These are phyloP conservation scores for Pammene aurita DNA, from an alignment of 2,888 invertebrate species.

Conservation along the genomic window DNA sequence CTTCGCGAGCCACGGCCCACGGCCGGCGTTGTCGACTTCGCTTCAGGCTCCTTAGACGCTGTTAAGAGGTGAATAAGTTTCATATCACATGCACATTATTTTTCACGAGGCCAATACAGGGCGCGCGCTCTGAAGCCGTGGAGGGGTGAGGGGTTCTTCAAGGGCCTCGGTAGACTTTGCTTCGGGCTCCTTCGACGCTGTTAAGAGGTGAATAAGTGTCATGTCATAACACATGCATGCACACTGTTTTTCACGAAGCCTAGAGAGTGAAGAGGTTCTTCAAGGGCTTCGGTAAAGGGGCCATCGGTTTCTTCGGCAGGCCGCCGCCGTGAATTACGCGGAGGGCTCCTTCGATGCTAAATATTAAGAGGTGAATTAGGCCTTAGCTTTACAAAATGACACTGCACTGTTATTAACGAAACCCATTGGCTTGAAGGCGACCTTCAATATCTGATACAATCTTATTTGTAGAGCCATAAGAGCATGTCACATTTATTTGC, in stretches of 20 bases:
- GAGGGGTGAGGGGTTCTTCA: slow-evolving; percentile 98
- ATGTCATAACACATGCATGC: slow-evolving; percentile 83
- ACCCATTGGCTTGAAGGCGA: no score
- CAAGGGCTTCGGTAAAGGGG: slow-evolving; percentile 97
- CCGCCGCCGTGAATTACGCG: no score
- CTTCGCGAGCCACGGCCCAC: slow-evolving; percentile 97
- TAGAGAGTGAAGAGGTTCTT: slow-evolving; percentile 96
- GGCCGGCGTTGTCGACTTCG: slow-evolving; percentile 99
- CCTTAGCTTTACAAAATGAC: no score
- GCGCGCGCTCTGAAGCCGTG: slow-evolving; percentile 97
- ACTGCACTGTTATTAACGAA: no score
- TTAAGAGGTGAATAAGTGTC: slow-evolving; percentile 87
- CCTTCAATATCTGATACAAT: no score
- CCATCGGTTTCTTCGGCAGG: slow-evolving; percentile 96
- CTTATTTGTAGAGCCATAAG: no score
- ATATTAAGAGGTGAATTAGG: no score
- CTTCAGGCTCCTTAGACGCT: slow-evolving; percentile 97
- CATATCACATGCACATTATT: slow-evolving; percentile 85
- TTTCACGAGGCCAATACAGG: slow-evolving; percentile 96
- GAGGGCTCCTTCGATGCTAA: no score
- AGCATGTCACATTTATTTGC: no score
- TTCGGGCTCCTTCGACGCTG: slow-evolving; percentile 97
- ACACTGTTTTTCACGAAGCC: slow-evolving; percentile 95
- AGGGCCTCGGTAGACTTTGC: slow-evolving; percentile 99
- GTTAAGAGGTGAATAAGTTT: slow-evolving; percentile 88